Evolutionary conservation across 2,888 invertebrate species (phyloP).

Genomic region (Notodonta ziczac): DNA sequence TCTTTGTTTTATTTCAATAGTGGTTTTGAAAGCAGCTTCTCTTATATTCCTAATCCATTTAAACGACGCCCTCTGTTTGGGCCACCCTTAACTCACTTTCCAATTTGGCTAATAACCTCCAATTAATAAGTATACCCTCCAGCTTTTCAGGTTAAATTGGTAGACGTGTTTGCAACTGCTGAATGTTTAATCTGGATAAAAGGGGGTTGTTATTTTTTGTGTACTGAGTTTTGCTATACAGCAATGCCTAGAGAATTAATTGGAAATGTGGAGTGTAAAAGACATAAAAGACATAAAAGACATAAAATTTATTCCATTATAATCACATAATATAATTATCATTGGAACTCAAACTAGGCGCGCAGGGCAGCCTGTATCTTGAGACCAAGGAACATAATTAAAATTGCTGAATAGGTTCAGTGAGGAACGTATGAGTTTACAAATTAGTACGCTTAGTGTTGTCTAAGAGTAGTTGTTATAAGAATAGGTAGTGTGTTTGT

Average conservation of each 20-base stretch:
- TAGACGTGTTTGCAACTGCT: constrained; percentile 14
- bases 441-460: too few relatives aligned
- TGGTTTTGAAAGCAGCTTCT: background rate
- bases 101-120: constrained; percentile 17
- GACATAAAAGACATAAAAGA: too few relatives aligned
- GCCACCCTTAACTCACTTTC: constrained; percentile 5
- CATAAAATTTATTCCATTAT: too few relatives aligned
- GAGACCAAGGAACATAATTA: too few relatives aligned
- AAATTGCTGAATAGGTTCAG: too few relatives aligned
- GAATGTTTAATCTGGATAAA: constrained; percentile 51
- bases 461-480: too few relatives aligned
- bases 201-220: constrained; percentile 29
- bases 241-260: constrained; percentile 31
- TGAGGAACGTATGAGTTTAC: too few relatives aligned
- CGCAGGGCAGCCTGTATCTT: too few relatives aligned
- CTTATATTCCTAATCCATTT: background rate
- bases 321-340: too few relatives aligned
- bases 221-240: constrained; percentile 22
- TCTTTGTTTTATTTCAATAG: background rate
- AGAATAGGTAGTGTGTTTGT: too few relatives aligned
- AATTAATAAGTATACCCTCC: constrained; percentile 27
- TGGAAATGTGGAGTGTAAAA: constrained; percentile 38
- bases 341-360: too few relatives aligned
- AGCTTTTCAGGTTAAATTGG: constrained; percentile 21
- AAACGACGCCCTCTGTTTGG: background rate